phyloP scores from a whole-genome alignment of 2,888 invertebrate species.

The Euzophera pinguis region DNA sequence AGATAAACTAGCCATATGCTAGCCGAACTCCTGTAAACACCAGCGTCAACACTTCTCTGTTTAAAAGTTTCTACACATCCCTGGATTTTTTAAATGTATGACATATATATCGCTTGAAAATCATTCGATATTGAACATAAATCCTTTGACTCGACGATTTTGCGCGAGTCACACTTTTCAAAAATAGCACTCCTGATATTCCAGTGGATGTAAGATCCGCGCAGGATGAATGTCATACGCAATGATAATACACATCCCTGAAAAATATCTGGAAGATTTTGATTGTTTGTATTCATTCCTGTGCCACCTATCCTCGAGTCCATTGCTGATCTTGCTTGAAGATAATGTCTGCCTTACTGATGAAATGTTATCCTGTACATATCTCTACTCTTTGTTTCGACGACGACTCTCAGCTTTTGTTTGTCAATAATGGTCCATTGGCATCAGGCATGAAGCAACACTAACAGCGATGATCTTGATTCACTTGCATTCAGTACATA shows the following conservation, averaged over 20 bases:
- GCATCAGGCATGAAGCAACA: conserved; percentile 67
- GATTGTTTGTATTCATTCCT: conserved; percentile 8
- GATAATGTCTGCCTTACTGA: conserved; percentile 76
- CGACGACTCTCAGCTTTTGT: conserved; percentile 55
- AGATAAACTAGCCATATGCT: too few relatives aligned
- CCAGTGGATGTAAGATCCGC: too few relatives aligned
- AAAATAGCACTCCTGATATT: too few relatives aligned
- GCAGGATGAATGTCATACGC: too few relatives aligned
- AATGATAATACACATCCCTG: neutral
- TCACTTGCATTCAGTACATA: conserved; percentile 75
- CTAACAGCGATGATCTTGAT: conserved; percentile 54
- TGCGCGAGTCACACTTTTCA: too few relatives aligned
- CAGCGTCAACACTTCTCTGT: too few relatives aligned
- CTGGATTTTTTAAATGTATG: too few relatives aligned
- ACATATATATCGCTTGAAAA: too few relatives aligned
- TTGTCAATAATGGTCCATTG: conserved; percentile 54
- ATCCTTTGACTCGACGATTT: too few relatives aligned
- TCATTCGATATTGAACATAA: too few relatives aligned
- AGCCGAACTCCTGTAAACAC: too few relatives aligned
- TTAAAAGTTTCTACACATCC: too few relatives aligned
- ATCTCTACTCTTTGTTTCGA: conserved; percentile 32
- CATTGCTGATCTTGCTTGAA: conserved; percentile 53
- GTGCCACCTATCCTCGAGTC: conserved; percentile 28
- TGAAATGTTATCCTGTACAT: conserved; percentile 64
- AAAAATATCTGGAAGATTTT: neutral